phyloP scores from a whole-genome alignment of 2,797 vertebrate species.

The Streptopelia turtur region DNA sequence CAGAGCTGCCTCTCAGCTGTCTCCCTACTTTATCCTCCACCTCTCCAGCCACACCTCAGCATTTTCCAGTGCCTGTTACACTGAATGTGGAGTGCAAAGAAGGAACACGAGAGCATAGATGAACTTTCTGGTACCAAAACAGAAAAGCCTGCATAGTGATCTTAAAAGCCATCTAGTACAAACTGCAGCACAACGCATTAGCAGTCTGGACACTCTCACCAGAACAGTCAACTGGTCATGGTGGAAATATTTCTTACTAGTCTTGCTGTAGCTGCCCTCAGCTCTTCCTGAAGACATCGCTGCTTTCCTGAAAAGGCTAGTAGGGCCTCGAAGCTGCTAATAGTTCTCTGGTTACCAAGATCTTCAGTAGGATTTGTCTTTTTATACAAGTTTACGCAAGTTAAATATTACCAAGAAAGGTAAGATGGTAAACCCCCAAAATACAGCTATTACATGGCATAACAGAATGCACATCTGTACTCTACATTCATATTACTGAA shows the following conservation, averaged over 20 bases:
- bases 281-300: background rate
- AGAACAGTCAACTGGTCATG: background rate
- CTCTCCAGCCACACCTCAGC: background rate
- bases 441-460: background rate
- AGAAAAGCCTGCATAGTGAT: background rate
- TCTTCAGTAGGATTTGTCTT: background rate
- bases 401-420: background rate
- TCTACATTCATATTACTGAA: background rate
- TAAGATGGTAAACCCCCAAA: background rate
- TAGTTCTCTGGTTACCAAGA: background rate
- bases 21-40: background rate
- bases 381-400: background rate
- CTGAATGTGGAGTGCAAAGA: background rate
- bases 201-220: background rate
- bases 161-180: background rate
- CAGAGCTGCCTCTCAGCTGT: background rate
- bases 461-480: constrained; percentile 11
- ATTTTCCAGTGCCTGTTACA: background rate
- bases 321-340: background rate
- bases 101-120: background rate
- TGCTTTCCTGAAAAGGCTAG: background rate
- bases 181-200: background rate
- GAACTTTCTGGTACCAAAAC: background rate
- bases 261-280: background rate
- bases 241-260: background rate